phyloP scores from a whole-genome alignment of 2,888 invertebrate species.

The Prionchulus punctatus region DNA sequence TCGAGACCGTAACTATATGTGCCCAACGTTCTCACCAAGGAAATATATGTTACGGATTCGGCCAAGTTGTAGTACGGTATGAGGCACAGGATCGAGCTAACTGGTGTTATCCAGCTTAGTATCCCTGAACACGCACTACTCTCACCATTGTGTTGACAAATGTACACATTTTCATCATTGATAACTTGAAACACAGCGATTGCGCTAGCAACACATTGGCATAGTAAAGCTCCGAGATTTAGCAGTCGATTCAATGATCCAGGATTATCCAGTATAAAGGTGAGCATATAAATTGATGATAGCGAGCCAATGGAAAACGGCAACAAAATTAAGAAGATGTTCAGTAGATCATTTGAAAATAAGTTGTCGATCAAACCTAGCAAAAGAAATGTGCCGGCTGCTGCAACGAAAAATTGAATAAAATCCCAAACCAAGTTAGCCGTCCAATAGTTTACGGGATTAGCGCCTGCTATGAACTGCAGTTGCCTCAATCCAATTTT shows the following conservation, averaged over 20 bases:
- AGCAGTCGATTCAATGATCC: neutral
- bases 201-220: neutral
- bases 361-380: neutral
- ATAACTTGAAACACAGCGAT: too few relatives aligned
- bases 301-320: neutral
- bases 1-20: too few relatives aligned
- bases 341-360: neutral
- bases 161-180: neutral
- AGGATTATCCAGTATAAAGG: neutral
- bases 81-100: neutral
- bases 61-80: neutral
- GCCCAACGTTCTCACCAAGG: too few relatives aligned
- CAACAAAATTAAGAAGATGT: neutral
- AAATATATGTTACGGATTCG: neutral
- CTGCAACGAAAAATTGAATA: neutral
- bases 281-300: neutral
- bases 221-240: too few relatives aligned
- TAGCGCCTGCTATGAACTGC: neutral
- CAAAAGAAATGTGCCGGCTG: neutral
- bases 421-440: neutral
- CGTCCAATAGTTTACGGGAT: neutral
- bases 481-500: neutral
- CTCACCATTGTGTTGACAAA: too few relatives aligned
- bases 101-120: neutral
- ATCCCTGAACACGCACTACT: too few relatives aligned